phyloP scores from a whole-genome alignment of 1,140 invertebrate species.

The Drosophila mojavensis region DNA sequence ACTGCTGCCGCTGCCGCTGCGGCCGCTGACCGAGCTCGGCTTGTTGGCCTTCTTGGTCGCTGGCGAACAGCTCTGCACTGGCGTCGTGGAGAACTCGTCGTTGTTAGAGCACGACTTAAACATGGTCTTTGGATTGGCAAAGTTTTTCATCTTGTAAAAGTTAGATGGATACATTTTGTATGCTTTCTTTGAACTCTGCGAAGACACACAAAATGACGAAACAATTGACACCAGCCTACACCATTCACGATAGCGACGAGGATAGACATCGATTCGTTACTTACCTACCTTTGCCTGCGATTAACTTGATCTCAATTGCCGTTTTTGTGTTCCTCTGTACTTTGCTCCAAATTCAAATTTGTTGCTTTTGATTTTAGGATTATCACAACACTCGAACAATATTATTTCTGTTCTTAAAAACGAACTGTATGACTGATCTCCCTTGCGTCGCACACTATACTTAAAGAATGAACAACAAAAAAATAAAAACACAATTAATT shows the following conservation, averaged over 20 bases:
- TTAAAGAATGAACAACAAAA: not conserved
- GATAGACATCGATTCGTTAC: not conserved
- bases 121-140: constrained; percentile 63
- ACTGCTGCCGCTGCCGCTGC: constrained; percentile 21
- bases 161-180: constrained; percentile 54
- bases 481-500: no score
- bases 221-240: not conserved
- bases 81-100: constrained; percentile 40
- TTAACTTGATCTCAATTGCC: constrained; percentile 34
- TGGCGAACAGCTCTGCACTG: constrained; percentile 18
- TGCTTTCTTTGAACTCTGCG: constrained; percentile 18
- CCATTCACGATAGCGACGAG: no score
- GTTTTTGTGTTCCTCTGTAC: constrained; percentile 35
- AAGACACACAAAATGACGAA: no score
- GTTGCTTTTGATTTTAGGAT: constrained; percentile 46
- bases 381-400: constrained; percentile 40
- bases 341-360: constrained; percentile 35
- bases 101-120: constrained; percentile 55
- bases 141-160: constrained; percentile 66
- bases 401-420: constrained; percentile 27
- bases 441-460: constrained; percentile 10
- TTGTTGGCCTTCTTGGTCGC: not conserved
- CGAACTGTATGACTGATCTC: constrained; percentile 21
- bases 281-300: constrained; percentile 21
- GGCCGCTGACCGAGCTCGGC: not conserved